phyloP scores from a whole-genome alignment of 1,140 invertebrate genomes.

The Habropoda laboriosa region DNA sequence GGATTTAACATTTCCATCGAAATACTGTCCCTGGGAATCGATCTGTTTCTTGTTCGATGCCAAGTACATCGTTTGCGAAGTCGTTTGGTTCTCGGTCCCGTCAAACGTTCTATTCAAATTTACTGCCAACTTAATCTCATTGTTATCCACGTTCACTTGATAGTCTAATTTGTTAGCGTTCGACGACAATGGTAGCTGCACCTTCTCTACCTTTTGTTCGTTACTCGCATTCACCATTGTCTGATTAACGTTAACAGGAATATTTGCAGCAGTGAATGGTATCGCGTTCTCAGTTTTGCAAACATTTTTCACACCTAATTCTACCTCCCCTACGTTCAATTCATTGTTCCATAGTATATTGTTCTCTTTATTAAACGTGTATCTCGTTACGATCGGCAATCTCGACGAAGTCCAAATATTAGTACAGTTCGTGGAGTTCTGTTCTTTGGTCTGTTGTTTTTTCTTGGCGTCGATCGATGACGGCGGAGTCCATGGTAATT shows the following conservation, averaged over 20 bases:
- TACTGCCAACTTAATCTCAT: constrained; percentile 26
- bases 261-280: background rate
- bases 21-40: constrained; percentile 5
- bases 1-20: constrained; percentile 12
- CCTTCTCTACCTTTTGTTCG: background rate
- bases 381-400: constrained; percentile 77
- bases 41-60: constrained; percentile 42
- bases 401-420: constrained; percentile 73
- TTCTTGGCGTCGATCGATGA: constrained; percentile 48
- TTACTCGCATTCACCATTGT: background rate
- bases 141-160: background rate
- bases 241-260: background rate
- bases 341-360: constrained; percentile 54
- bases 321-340: background rate
- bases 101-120: constrained; percentile 22
- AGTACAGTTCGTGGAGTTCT: constrained; percentile 55
- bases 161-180: background rate
- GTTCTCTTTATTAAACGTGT: constrained; percentile 73
- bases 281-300: background rate
- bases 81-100: constrained; percentile 28
- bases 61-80: constrained; percentile 44
- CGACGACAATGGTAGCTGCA: constrained; percentile 10
- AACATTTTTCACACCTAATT: background rate
- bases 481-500: constrained; percentile 54
- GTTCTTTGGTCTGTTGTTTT: constrained; percentile 67